Conservation (phyloP, 1,140 invertebrate species). For the Caenorhabditis remanei region DNA sequence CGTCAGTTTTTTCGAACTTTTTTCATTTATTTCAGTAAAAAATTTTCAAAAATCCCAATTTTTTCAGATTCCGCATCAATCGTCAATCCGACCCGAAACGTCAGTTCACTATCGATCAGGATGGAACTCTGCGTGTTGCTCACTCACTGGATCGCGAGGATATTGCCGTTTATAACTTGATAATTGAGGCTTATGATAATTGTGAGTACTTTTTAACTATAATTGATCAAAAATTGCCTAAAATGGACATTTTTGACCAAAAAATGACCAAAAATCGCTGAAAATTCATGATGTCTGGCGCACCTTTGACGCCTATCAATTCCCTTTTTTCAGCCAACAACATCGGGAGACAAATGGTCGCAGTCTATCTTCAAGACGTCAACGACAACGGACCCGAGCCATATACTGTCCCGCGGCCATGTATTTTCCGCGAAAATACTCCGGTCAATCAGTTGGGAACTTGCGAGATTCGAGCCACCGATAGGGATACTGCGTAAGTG, state of each 20-base stretch:
- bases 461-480: slow-evolving; percentile 74
- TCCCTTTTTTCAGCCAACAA: slow-evolving; percentile 70
- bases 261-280: no score
- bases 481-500: slow-evolving; percentile 72
- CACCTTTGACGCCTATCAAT: neutral
- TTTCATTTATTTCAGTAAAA: no score
- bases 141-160: slow-evolving; percentile 74
- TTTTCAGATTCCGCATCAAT: slow-evolving; percentile 76
- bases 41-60: neutral
- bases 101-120: slow-evolving; percentile 78
- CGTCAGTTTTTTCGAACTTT: no score
- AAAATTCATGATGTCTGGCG: no score
- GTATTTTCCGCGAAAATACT: slow-evolving; percentile 77
- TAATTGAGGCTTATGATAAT: slow-evolving; percentile 75
- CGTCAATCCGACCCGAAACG: slow-evolving; percentile 77
- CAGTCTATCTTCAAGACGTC: slow-evolving; percentile 76
- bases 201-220: slow-evolving; percentile 60
- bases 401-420: slow-evolving; percentile 73
- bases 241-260: no score
- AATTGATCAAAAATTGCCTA: neutral
- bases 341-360: slow-evolving; percentile 74
- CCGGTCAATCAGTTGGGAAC: slow-evolving; percentile 69
- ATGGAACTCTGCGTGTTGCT: slow-evolving; percentile 74
- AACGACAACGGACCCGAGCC: slow-evolving; percentile 77
- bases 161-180: slow-evolving; percentile 72